phyloP scores from a whole-genome alignment of 2,113 vertebrate genomes.

The Naja naja region DNA sequence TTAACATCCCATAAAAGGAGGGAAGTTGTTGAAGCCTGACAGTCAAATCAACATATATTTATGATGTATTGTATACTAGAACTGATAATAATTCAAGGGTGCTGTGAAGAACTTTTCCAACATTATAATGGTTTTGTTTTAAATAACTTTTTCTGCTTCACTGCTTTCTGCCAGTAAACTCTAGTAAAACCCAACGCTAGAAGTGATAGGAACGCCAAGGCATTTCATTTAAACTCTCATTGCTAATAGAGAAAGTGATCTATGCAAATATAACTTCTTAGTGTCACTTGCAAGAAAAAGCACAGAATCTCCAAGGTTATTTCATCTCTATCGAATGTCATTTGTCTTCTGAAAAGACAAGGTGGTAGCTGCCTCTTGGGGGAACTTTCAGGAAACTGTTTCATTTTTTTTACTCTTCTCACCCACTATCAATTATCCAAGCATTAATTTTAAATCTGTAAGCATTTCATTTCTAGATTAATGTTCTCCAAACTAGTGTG shows the following conservation, averaged over 20 bases:
- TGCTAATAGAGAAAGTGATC: constrained; percentile 64
- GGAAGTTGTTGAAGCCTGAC: background rate
- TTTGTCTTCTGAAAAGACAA: background rate
- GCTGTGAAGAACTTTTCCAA: constrained; percentile 45
- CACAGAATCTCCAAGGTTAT: background rate
- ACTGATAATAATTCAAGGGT: constrained; percentile 35
- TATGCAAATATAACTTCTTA: constrained; percentile 41
- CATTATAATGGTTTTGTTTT: background rate
- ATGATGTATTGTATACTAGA: constrained; percentile 59
- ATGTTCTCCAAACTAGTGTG: background rate
- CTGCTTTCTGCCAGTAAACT: constrained; percentile 60
- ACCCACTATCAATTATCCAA: background rate
- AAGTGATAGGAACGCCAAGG: constrained; percentile 49
- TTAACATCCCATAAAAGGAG: background rate
- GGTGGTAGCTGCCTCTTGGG: background rate
- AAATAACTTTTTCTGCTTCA: constrained; percentile 57
- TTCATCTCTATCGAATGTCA: background rate
- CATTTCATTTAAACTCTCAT: constrained; percentile 29
- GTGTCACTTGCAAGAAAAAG: background rate
- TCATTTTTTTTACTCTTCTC: background rate
- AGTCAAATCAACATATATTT: constrained; percentile 39
- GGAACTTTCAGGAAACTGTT: background rate
- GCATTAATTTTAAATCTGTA: background rate
- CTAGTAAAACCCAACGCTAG: constrained; percentile 33
- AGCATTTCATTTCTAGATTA: background rate